Conservation (phyloP, 2,113 vertebrate species). For the Trochalopteron elliotii region DNA sequence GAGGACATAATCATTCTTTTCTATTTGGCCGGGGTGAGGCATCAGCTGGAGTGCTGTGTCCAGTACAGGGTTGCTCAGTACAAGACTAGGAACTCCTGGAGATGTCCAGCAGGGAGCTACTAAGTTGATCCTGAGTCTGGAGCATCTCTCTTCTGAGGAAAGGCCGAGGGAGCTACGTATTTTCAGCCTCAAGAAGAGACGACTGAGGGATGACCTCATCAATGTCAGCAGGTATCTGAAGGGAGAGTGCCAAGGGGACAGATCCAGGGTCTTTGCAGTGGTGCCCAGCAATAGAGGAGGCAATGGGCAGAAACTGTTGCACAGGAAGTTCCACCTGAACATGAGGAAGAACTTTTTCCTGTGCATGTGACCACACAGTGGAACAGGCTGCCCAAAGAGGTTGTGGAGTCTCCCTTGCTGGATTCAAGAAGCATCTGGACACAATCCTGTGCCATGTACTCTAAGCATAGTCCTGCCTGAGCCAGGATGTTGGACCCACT, state of each 20-base stretch:
- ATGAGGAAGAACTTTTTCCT: not conserved
- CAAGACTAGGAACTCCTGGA: not conserved
- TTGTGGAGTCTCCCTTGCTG: not conserved
- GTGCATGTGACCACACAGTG: not conserved
- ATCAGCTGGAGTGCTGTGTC: not conserved
- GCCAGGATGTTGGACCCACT: not conserved
- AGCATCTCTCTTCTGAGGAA: not conserved
- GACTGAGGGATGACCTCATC: fast-evolving
- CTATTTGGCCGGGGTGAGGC: not conserved
- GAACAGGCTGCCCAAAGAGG: not conserved
- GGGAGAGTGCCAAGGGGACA: not conserved
- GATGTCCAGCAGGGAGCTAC: not conserved
- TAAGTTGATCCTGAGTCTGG: not conserved
- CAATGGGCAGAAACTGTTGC: not conserved
- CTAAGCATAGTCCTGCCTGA: not conserved
- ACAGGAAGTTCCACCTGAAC: not conserved
- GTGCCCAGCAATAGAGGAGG: not conserved
- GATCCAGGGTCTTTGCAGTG: not conserved
- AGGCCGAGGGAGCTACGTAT: not conserved
- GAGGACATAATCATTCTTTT: not conserved
- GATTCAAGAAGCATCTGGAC: fast-evolving
- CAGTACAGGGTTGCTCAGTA: not conserved
- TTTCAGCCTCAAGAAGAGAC: not conserved
- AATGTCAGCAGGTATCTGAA: not conserved
- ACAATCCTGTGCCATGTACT: not conserved